Evolutionary conservation across 2,113 vertebrate genomes (phyloP).

Genomic region (Gobius niger): DNA sequence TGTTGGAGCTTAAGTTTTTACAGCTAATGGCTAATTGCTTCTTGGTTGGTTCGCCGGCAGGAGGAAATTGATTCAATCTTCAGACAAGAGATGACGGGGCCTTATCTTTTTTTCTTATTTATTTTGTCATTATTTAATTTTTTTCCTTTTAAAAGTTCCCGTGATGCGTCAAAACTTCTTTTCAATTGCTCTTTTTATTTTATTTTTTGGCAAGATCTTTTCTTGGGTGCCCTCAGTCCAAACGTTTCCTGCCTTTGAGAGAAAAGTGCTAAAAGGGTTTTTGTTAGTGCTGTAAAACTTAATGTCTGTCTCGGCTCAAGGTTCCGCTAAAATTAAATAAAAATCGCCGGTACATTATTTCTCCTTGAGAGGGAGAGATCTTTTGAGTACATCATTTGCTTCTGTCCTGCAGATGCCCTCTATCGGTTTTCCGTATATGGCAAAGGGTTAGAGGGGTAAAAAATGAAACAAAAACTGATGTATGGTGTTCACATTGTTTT

Average conservation of each 20-base stretch:
- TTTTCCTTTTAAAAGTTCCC: no score
- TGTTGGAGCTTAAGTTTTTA: not conserved
- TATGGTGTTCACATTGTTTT: constrained; percentile 54
- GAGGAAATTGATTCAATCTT: not conserved
- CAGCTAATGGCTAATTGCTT: not conserved
- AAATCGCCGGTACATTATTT: constrained; percentile 41
- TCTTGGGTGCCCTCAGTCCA: no score
- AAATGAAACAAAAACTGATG: constrained; percentile 52
- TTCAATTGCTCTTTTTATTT: not conserved
- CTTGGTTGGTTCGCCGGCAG: not conserved
- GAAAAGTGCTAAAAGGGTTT: constrained; percentile 23
- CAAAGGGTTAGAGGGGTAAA: constrained; percentile 33
- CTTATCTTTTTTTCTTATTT: no score
- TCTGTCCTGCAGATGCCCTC: constrained; percentile 60
- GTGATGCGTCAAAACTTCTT: no score
- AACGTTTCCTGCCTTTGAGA: constrained; percentile 16
- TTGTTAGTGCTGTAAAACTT: constrained; percentile 30
- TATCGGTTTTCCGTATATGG: constrained; percentile 39
- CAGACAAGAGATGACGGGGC: no score
- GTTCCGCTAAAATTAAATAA: constrained; percentile 29
- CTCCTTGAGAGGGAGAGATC: constrained; percentile 52
- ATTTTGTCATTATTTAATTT: no score
- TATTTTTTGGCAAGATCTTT: not conserved
- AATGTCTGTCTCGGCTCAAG: constrained; percentile 50
- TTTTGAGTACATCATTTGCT: constrained; percentile 54